Conservation (phyloP, 1,140 invertebrate genomes). For the Lethocerus indicus region DNA sequence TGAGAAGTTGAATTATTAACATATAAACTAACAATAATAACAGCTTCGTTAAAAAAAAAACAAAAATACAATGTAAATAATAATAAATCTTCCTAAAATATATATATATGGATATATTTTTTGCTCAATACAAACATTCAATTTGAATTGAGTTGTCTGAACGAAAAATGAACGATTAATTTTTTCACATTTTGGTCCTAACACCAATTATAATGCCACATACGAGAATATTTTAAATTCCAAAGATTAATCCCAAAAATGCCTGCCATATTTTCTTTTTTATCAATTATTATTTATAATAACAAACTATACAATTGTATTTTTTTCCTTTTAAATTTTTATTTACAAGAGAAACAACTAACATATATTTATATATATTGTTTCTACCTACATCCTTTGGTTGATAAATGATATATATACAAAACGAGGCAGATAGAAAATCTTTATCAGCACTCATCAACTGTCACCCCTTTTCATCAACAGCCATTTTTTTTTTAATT, state of each 20-base stretch:
- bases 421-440: neutral
- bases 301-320: neutral
- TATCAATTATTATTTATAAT: neutral
- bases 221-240: neutral
- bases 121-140: too few species aligned
- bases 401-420: neutral
- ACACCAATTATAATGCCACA: neutral
- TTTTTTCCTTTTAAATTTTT: neutral
- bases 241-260: neutral
- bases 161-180: too few species aligned
- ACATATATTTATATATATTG: neutral
- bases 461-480: too few species aligned
- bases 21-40: too few species aligned
- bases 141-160: too few species aligned
- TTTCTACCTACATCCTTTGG: conserved; percentile 4
- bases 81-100: too few species aligned
- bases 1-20: too few species aligned
- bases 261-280: neutral
- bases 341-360: neutral
- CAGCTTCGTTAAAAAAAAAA: too few species aligned
- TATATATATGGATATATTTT: too few species aligned
- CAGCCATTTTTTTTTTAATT: too few species aligned
- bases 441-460: conserved; percentile 1
- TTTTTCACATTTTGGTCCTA: neutral
- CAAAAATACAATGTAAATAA: too few species aligned